Percentiles rank a stretch among this genome's conserved stretches.
phyloP scores from a whole-genome alignment of 2,888 invertebrate genomes.

The Alloscopus bannaensis region DNA sequence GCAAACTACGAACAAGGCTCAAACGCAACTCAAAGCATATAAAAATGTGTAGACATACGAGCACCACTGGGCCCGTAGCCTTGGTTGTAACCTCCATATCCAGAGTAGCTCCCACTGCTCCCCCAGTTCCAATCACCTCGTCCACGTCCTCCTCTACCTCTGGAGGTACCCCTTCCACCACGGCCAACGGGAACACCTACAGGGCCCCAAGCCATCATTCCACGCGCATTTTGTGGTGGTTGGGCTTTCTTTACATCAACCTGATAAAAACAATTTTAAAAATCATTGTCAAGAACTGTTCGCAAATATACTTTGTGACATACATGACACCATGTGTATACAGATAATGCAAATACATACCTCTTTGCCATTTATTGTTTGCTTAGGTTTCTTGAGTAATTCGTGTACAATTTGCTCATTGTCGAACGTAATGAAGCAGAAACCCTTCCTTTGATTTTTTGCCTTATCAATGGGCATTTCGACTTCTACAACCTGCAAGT shows the following conservation, averaged over 20 bases:
- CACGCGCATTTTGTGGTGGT: conserved; percentile 73
- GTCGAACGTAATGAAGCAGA: conserved; percentile 98
- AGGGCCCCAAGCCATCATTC: conserved; percentile 72
- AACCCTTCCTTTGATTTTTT: conserved; percentile 96
- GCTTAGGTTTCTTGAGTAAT: conserved; percentile 92
- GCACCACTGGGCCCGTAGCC: conserved; percentile 68
- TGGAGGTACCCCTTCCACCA: conserved; percentile 71
- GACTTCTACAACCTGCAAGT: conserved; percentile 89
- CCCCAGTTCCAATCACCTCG: conserved; percentile 72
- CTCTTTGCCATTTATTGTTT: conserved; percentile 94
- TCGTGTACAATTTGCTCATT: conserved; percentile 95
- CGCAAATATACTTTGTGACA: no score
- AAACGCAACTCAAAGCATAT: conserved; percentile 61
- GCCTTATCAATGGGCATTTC: conserved; percentile 98
- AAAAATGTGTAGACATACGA: conserved; percentile 59
- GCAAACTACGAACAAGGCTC: conserved; percentile 25
- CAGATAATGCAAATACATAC: conserved; percentile 77
- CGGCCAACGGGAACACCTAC: conserved; percentile 68
- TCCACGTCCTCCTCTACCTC: conserved; percentile 72
- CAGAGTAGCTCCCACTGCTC: conserved; percentile 68
- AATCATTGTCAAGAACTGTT: background rate
- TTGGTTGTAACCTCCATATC: conserved; percentile 70
- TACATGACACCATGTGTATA: no score
- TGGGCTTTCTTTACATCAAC: conserved; percentile 73
- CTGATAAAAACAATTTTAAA: conserved; percentile 65